Evolutionary conservation across 2,113 vertebrate species (phyloP).

Genomic region (Calyptommatus sinebrachiatus): DNA sequence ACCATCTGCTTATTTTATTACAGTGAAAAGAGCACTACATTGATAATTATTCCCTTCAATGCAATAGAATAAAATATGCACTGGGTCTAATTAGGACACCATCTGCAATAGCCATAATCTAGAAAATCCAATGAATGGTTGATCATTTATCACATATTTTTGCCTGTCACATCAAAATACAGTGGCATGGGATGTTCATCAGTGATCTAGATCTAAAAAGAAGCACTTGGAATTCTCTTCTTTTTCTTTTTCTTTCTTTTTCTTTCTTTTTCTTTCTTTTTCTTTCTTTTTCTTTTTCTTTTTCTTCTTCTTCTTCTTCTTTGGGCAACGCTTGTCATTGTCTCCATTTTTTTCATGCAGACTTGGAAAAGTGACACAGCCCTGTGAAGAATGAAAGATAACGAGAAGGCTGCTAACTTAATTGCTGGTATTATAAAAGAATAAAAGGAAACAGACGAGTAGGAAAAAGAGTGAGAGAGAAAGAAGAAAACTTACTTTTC

Average conservation of each 20-base stretch:
- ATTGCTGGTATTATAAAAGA: background rate
- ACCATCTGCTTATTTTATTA: constrained; percentile 27
- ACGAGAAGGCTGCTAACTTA: too few species aligned
- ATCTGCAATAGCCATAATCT: constrained; percentile 11
- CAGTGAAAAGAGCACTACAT: constrained; percentile 18
- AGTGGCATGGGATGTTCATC: background rate
- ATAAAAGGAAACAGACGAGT: background rate
- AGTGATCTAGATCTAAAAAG: background rate
- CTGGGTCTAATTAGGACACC: constrained; percentile 14
- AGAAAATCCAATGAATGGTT: constrained; percentile 11
- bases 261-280: background rate
- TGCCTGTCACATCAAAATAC: background rate
- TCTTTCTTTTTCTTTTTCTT: background rate
- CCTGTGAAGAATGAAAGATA: background rate
- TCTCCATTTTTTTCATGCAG: background rate
- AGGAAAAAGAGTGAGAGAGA: background rate
- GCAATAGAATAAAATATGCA: constrained; percentile 25
- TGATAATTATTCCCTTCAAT: constrained; percentile 24
- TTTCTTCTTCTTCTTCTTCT: too few species aligned
- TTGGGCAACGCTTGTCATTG: too few species aligned
- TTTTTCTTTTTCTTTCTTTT: background rate
- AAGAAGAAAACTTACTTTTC: background rate
- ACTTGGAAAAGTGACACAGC: background rate
- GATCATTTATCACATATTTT: constrained; percentile 1
- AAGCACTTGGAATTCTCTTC: background rate